Evolutionary conservation across 2,888 invertebrate genomes (phyloP).

Genomic region (Nomada goodeniana): DNA sequence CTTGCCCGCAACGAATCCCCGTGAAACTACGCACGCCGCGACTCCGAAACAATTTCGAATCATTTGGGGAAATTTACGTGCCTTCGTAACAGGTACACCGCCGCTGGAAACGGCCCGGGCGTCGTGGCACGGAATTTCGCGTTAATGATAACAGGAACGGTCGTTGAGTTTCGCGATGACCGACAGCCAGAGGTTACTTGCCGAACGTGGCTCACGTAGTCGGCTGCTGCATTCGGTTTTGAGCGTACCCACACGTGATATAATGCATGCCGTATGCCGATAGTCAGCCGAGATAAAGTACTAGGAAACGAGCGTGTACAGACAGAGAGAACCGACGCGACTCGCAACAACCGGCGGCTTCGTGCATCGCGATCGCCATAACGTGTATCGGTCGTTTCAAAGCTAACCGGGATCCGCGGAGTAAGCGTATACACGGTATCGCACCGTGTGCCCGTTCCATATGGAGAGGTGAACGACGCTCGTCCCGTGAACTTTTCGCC

Average conservation of each 20-base stretch:
- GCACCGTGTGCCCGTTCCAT: slow-evolving; percentile 20
- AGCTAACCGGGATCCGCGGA: slow-evolving; percentile 29
- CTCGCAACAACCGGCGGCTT: too few relatives aligned
- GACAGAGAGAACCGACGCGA: slow-evolving; percentile 32
- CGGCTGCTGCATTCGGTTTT: slow-evolving; percentile 45
- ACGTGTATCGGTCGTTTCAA: slow-evolving; percentile 53
- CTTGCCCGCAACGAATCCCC: too few relatives aligned
- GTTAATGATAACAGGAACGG: slow-evolving; percentile 27
- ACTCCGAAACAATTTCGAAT: too few relatives aligned
- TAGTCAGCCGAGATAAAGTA: slow-evolving; percentile 78
- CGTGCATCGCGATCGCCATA: slow-evolving; percentile 59
- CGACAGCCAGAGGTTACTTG: neutral
- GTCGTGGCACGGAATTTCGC: slow-evolving; percentile 6
- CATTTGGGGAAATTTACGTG: neutral
- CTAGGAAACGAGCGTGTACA: slow-evolving; percentile 72
- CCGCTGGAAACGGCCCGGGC: neutral
- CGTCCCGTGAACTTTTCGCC: neutral
- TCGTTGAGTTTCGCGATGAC: slow-evolving; percentile 20
- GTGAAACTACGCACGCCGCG: too few relatives aligned
- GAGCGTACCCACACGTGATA: slow-evolving; percentile 50
- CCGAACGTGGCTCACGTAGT: slow-evolving; percentile 10
- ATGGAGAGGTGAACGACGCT: slow-evolving; percentile 4
- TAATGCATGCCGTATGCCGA: slow-evolving; percentile 66
- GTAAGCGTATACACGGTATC: slow-evolving; percentile 24
- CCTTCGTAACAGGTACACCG: neutral